phyloP scores from a whole-genome alignment of 2,888 invertebrate genomes.

The Thyatira batis region DNA sequence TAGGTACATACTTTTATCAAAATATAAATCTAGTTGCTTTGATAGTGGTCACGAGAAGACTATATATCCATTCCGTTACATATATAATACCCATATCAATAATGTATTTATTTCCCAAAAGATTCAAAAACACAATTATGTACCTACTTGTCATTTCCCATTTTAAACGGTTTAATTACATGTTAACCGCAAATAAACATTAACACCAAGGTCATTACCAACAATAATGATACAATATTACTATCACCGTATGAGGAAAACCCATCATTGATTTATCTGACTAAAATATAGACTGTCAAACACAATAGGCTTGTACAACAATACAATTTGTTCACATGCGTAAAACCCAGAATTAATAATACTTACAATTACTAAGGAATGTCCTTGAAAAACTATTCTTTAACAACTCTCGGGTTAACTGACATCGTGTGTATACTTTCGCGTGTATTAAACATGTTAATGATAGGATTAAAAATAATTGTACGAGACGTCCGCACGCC shows the following conservation, averaged over 20 bases:
- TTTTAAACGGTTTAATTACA: too few relatives aligned
- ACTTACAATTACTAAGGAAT: conserved; percentile 88
- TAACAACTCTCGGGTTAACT: conserved; percentile 85
- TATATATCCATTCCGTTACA: too few relatives aligned
- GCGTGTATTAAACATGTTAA: conserved; percentile 49
- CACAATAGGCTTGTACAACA: neutral
- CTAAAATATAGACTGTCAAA: neutral
- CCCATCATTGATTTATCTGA: neutral
- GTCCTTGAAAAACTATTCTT: conserved; percentile 85
- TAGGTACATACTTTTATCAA: too few relatives aligned
- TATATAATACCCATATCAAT: too few relatives aligned
- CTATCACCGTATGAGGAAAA: neutral
- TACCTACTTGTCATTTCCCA: too few relatives aligned
- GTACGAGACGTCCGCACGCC: conserved; percentile 50
- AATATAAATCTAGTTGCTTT: too few relatives aligned
- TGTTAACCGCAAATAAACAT: neutral
- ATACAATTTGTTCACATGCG: conserved; percentile 1
- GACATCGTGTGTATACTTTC: conserved; percentile 86
- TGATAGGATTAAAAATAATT: conserved; percentile 36
- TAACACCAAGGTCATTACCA: neutral
- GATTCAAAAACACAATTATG: too few relatives aligned
- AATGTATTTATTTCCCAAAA: too few relatives aligned
- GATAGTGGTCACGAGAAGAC: too few relatives aligned
- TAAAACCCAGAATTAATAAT: conserved; percentile 9
- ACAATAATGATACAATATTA: neutral